Evolutionary conservation across 2,888 invertebrate species (phyloP).

Genomic region (Ischnura elegans): DNA sequence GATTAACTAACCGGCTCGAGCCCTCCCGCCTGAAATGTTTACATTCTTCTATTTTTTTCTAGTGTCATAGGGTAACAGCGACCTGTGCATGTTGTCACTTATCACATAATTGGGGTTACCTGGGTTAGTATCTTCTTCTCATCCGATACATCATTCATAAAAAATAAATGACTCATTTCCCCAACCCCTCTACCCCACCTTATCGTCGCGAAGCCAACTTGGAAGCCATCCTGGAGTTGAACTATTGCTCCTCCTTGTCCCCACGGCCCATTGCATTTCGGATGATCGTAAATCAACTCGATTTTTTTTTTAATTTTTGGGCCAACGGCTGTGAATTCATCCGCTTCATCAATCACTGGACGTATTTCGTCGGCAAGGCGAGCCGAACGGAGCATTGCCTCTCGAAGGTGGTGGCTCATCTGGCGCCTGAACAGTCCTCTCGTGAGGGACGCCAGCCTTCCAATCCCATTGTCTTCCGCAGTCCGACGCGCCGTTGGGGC

Average conservation of each 20-base stretch:
- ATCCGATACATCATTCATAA: not conserved
- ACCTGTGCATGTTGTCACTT: too few species aligned
- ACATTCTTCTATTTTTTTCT: too few species aligned
- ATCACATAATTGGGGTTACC: too few species aligned
- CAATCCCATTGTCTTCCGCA: not conserved
- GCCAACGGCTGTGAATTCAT: not conserved
- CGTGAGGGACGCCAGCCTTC: not conserved
- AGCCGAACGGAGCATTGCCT: not conserved
- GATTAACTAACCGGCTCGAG: too few species aligned
- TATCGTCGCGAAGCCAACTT: not conserved
- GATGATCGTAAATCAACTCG: not conserved
- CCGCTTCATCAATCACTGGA: conserved; percentile 22
- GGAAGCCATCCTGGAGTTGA: not conserved
- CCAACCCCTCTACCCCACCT: too few species aligned
- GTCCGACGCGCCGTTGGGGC: not conserved
- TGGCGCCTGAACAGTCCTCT: not conserved
- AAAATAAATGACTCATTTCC: not conserved
- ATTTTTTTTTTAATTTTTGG: too few species aligned
- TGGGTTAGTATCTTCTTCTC: not conserved
- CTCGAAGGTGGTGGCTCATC: not conserved
- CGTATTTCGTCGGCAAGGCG: not conserved
- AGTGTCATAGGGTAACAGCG: too few species aligned
- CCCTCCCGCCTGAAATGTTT: too few species aligned
- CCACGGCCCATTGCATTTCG: not conserved
- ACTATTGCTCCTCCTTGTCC: not conserved